phyloP scores from a whole-genome alignment of 1,140 invertebrate genomes.

The Manduca sexta region DNA sequence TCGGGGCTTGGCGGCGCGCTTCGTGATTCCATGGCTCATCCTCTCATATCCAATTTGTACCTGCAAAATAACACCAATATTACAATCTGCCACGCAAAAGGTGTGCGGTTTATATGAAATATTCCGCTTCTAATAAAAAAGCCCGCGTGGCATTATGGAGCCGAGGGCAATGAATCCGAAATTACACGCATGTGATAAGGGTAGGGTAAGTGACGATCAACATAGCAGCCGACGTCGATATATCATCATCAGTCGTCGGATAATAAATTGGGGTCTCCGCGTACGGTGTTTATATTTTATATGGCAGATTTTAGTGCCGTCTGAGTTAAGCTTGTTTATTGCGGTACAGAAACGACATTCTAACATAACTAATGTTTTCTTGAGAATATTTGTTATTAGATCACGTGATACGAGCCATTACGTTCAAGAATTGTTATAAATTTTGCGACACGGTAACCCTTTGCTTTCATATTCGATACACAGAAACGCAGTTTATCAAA shows the following conservation, averaged over 20 bases:
- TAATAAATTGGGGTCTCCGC: constrained; percentile 56
- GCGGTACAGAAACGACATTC: too few relatives aligned
- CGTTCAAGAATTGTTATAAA: too few relatives aligned
- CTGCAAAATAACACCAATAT: constrained; percentile 40
- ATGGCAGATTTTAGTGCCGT: constrained; percentile 8
- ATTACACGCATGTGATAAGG: constrained; percentile 62
- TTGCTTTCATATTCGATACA: neutral
- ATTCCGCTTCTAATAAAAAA: constrained; percentile 44
- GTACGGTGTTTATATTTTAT: constrained; percentile 40
- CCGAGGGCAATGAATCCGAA: constrained; percentile 65
- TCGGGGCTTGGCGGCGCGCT: constrained; percentile 71
- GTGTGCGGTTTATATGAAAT: constrained; percentile 15
- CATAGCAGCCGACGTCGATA: constrained; percentile 64
- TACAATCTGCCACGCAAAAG: neutral
- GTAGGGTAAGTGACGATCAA: constrained; percentile 67
- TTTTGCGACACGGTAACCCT: neutral
- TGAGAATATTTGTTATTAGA: too few relatives aligned
- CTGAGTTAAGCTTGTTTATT: too few relatives aligned
- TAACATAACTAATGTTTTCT: too few relatives aligned
- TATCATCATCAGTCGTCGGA: constrained; percentile 67
- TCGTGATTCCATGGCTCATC: constrained; percentile 69
- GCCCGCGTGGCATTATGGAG: constrained; percentile 21
- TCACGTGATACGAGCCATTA: too few relatives aligned
- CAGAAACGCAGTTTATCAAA: constrained; percentile 1
- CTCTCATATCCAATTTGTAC: constrained; percentile 52